Evolutionary conservation across 2,113 vertebrate species (phyloP).

Genomic region (Tachysurus fulvidraco): DNA sequence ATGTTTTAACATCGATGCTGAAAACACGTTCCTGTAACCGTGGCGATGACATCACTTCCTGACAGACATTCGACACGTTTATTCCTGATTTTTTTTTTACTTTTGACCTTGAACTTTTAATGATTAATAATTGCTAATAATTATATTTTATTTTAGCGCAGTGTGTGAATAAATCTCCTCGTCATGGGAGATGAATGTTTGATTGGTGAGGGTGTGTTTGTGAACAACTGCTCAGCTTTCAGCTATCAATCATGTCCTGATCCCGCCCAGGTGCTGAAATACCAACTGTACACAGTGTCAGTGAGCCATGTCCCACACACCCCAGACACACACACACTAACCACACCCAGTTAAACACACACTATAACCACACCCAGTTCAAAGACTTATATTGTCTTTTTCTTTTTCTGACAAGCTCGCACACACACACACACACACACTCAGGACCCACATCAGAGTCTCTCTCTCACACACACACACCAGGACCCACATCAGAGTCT

Average conservation of each 20-base stretch:
- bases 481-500: too few species aligned
- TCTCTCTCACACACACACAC: background rate
- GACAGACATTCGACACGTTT: background rate
- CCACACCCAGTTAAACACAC: conserved; percentile 38
- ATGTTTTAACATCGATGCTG: too few species aligned
- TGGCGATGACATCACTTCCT: background rate
- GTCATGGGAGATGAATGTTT: conserved; percentile 41
- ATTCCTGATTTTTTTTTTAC: background rate
- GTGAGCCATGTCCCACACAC: conserved; percentile 42
- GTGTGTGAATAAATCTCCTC: background rate
- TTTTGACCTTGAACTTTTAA: too few species aligned
- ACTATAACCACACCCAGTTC: conserved; percentile 40
- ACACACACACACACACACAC: conserved; percentile 20
- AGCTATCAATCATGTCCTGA: conserved; percentile 23
- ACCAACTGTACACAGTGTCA: conserved; percentile 49
- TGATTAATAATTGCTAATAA: too few species aligned
- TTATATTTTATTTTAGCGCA: background rate
- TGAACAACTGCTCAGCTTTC: conserved; percentile 31
- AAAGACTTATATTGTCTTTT: conserved; percentile 14
- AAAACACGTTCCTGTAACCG: background rate
- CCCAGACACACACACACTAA: conserved; percentile 37
- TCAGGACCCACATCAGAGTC: background rate
- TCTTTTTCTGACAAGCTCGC: background rate
- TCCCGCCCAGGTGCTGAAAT: conserved; percentile 51
- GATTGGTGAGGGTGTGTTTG: conserved; percentile 22